Conservation (phyloP, 2,888 invertebrate species). For the Physocephala rufipes region DNA sequence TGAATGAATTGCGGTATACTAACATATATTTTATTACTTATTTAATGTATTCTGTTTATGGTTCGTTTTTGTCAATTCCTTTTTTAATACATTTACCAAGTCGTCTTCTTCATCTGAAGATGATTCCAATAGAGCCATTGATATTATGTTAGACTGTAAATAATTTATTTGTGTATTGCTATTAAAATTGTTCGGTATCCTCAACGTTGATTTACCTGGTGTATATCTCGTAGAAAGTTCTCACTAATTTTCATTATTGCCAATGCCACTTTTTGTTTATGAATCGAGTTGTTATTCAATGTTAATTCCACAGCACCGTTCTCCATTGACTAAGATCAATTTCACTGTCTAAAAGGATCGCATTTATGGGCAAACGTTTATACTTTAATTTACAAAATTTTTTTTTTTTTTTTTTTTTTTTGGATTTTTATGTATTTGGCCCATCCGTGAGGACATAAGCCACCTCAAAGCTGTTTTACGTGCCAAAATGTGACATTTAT, state of each 20-base stretch:
- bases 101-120: slow-evolving; percentile 31
- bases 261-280: slow-evolving; percentile 11
- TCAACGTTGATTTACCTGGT: slow-evolving; percentile 20
- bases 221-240: slow-evolving; percentile 21
- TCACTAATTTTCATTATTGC: not conserved
- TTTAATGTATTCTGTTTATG: not conserved
- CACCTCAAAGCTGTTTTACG: no score
- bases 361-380: no score
- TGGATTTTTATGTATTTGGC: no score
- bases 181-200: not conserved
- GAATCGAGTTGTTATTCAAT: not conserved
- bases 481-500: no score
- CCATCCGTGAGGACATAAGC: no score
- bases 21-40: no score
- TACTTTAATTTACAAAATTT: no score
- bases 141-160: not conserved
- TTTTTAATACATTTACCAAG: not conserved
- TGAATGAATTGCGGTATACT: no score
- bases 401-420: no score
- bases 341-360: no score
- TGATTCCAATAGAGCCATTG: slow-evolving; percentile 14
- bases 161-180: not conserved
- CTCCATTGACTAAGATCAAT: slow-evolving; percentile 10
- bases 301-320: not conserved
- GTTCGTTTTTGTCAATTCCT: no score